Conservation (phyloP, 2,888 invertebrate genomes). For the Pinctada fucata region DNA sequence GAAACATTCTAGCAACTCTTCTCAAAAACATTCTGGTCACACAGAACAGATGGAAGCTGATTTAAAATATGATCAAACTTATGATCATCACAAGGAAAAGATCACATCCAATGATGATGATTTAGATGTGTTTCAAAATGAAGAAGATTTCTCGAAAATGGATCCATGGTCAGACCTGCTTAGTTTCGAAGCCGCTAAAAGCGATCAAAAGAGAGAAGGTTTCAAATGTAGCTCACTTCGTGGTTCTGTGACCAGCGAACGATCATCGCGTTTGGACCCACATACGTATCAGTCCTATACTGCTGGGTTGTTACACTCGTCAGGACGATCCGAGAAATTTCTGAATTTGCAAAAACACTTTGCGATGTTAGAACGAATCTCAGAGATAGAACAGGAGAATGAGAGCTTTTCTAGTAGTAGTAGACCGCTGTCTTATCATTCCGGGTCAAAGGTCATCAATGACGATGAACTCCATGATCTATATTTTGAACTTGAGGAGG, state of each 20-base stretch:
- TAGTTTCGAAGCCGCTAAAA: not conserved
- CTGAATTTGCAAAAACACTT: slow-evolving; percentile 91
- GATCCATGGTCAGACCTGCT: slow-evolving; percentile 35
- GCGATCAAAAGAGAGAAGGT: not conserved
- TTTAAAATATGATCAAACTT: not conserved
- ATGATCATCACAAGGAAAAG: not conserved
- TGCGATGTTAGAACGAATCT: slow-evolving; percentile 89
- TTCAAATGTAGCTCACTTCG: not conserved
- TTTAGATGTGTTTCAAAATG: not conserved
- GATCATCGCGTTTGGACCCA: slow-evolving; percentile 67
- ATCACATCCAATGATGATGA: not conserved
- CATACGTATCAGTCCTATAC: slow-evolving; percentile 74
- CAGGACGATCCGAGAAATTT: slow-evolving; percentile 87
- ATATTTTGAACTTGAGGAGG: slow-evolving; percentile 86
- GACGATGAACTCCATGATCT: slow-evolving; percentile 87
- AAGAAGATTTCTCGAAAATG: not conserved
- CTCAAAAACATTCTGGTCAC: not conserved
- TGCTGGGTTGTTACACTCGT: slow-evolving; percentile 80
- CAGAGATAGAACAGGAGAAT: slow-evolving; percentile 78
- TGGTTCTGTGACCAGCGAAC: slow-evolving; percentile 67
- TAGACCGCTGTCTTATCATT: slow-evolving; percentile 17
- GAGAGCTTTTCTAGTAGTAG: slow-evolving; percentile 7
- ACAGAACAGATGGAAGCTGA: not conserved
- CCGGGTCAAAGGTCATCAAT: slow-evolving; percentile 15
- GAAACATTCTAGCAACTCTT: not conserved